Conservation (phyloP, 2,888 invertebrate genomes). For the Harmothoe impar region DNA sequence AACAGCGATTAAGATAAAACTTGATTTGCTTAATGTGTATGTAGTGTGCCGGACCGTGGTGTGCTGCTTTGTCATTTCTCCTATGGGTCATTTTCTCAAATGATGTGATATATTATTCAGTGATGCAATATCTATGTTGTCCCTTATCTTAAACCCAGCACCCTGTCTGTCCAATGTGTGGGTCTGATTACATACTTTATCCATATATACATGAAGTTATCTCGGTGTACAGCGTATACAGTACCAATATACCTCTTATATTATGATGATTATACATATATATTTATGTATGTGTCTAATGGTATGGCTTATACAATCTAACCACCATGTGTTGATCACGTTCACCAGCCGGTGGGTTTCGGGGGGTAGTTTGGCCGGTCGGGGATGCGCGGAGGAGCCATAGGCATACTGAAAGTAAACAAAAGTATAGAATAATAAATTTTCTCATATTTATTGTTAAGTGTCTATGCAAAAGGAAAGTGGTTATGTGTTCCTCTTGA, state of each 20-base stretch:
- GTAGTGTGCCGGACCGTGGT: background rate
- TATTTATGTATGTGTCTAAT: background rate
- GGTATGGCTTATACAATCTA: background rate
- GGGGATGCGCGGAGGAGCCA: constrained; percentile 48
- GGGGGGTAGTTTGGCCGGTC: constrained; percentile 59
- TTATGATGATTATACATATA: constrained; percentile 12
- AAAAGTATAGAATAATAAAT: background rate
- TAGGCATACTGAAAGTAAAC: background rate
- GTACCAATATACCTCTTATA: background rate
- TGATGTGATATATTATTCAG: background rate
- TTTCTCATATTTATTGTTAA: too few relatives aligned
- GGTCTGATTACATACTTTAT: background rate
- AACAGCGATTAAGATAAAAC: too few relatives aligned
- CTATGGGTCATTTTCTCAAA: background rate
- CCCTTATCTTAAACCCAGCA: background rate
- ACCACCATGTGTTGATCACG: background rate
- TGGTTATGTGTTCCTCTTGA: too few relatives aligned
- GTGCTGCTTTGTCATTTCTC: background rate
- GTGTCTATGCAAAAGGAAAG: too few relatives aligned
- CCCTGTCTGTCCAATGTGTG: background rate
- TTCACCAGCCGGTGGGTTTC: constrained; percentile 47
- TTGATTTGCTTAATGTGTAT: background rate
- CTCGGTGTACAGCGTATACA: background rate
- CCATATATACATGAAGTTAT: background rate
- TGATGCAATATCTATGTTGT: background rate